Evolutionary conservation across 2,888 invertebrate genomes (phyloP).

Genomic region (Brachypalpus laphriformis): DNA sequence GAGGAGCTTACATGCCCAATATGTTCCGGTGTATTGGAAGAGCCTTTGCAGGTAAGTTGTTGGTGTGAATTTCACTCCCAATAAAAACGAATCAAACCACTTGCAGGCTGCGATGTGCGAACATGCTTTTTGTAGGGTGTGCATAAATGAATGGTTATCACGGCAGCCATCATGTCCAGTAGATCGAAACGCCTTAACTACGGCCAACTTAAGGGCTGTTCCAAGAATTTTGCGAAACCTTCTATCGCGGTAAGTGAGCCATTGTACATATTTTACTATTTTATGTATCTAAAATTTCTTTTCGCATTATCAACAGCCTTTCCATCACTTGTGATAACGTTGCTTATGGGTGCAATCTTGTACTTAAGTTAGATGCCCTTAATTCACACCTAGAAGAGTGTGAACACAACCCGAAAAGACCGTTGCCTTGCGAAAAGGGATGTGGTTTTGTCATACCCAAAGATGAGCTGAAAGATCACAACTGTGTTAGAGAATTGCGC

Average conservation of each 20-base stretch:
- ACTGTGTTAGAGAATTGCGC: slow-evolving; percentile 95
- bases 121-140: slow-evolving; percentile 96
- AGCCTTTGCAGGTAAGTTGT: slow-evolving; percentile 92
- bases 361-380: slow-evolving; percentile 93
- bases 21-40: slow-evolving; percentile 97
- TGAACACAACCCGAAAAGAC: slow-evolving; percentile 96
- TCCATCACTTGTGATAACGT: slow-evolving; percentile 96
- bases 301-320: slow-evolving; percentile 84
- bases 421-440: slow-evolving; percentile 95
- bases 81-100: not conserved
- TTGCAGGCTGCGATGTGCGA: slow-evolving; percentile 95
- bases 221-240: slow-evolving; percentile 96
- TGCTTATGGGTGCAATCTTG: slow-evolving; percentile 91
- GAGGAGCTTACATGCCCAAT: slow-evolving; percentile 98
- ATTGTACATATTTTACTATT: too few relatives aligned
- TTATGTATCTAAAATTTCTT: not conserved
- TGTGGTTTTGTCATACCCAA: slow-evolving; percentile 97
- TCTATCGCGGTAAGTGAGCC: slow-evolving; percentile 87
- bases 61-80: not conserved
- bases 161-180: slow-evolving; percentile 97
- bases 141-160: slow-evolving; percentile 97
- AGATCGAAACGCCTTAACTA: slow-evolving; percentile 94
- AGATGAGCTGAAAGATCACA: slow-evolving; percentile 96
- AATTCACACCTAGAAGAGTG: slow-evolving; percentile 95
- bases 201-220: slow-evolving; percentile 94